Percentiles rank a stretch among this genome's conserved stretches.
phyloP scores from a whole-genome alignment of 2,113 vertebrate species.

The Meles meles region DNA sequence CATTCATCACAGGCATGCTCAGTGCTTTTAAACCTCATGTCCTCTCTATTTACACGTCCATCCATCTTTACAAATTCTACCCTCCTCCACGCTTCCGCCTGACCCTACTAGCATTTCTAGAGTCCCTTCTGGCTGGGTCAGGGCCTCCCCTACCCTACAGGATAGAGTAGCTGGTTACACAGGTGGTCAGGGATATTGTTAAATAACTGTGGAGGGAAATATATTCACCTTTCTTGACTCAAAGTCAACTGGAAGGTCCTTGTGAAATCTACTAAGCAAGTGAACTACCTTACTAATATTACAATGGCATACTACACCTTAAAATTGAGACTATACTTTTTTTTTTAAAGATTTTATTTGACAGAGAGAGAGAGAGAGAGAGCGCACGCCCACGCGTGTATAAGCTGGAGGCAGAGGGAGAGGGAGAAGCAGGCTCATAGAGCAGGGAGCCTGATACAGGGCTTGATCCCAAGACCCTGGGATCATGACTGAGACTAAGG shows the following conservation, averaged over 20 bases:
- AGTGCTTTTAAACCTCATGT: not conserved
- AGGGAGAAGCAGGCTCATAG: too few species aligned
- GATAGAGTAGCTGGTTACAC: not conserved
- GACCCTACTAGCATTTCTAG: not conserved
- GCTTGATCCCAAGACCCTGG: too few species aligned
- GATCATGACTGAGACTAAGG: too few species aligned
- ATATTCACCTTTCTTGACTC: not conserved
- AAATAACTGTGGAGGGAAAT: not conserved
- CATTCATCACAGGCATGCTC: not conserved
- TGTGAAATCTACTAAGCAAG: not conserved
- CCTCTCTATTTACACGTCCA: not conserved
- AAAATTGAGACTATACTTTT: not conserved
- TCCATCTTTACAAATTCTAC: not conserved
- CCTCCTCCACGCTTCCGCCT: not conserved
- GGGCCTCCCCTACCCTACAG: not conserved
- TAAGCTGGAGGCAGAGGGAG: too few species aligned
- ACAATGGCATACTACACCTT: not conserved
- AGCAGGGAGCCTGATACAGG: too few species aligned
- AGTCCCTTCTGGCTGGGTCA: not conserved
- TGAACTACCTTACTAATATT: not conserved
- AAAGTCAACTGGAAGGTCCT: not conserved
- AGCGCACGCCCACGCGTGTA: accelerated
- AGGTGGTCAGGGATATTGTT: not conserved
- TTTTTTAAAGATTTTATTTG: too few species aligned
- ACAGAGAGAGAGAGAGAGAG: too few species aligned